Conservation (phyloP, 92 coral and sea anemone genomes). For the Anthopleura xanthogrammica region DNA sequence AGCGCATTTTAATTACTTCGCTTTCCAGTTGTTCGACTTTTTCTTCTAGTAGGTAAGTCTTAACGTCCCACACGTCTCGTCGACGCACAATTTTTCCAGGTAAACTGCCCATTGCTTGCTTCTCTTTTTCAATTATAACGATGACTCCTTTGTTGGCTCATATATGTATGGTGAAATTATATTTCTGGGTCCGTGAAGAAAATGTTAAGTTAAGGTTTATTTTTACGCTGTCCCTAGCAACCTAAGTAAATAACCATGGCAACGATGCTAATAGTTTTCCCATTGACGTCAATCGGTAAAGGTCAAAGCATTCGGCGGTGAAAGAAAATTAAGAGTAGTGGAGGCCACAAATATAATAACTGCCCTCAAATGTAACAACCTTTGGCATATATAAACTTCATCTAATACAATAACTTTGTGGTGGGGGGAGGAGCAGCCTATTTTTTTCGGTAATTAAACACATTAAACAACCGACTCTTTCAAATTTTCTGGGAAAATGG, state of each 20-base stretch:
- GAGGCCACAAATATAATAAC: too few relatives aligned
- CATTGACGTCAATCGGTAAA: background rate
- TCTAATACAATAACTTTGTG: too few relatives aligned
- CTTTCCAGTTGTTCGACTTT: slow-evolving; percentile 19
- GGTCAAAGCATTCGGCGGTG: background rate
- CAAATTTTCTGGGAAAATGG: too few relatives aligned
- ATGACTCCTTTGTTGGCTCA: background rate
- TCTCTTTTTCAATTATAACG: too few relatives aligned
- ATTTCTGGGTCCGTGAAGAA: background rate
- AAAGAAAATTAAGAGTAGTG: background rate
- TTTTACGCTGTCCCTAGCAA: slow-evolving; percentile 2
- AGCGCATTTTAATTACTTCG: slow-evolving; percentile 9
- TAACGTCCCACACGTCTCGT: slow-evolving; percentile 9
- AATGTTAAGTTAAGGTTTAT: too few relatives aligned
- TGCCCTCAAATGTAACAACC: too few relatives aligned
- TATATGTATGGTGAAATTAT: background rate
- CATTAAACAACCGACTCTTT: too few relatives aligned
- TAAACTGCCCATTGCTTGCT: slow-evolving; percentile 14
- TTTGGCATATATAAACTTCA: too few relatives aligned
- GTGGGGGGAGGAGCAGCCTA: too few relatives aligned
- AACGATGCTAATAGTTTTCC: background rate
- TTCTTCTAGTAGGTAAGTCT: slow-evolving; percentile 9
- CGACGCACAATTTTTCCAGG: background rate
- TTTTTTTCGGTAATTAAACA: too few relatives aligned
- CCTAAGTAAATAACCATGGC: slow-evolving; percentile 2